A percentile compares a stretch with the other conserved stretches of the same genome.
phyloP scores from a whole-genome alignment of 1,140 invertebrate genomes.

The Bombus superbus region DNA sequence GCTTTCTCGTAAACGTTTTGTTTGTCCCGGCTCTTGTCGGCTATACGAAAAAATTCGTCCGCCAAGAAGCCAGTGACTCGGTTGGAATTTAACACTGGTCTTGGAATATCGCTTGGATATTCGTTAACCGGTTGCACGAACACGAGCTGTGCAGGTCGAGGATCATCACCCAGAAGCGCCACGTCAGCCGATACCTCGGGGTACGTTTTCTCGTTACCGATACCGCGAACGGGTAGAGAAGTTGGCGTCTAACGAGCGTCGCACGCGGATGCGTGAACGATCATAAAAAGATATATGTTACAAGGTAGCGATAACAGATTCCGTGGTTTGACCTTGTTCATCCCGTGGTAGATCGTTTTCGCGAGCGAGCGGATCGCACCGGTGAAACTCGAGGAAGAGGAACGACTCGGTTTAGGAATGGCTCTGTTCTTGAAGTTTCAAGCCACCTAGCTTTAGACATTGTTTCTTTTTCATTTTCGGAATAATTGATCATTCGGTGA shows the following conservation, averaged over 20 bases:
- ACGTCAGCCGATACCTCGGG: conserved; percentile 36
- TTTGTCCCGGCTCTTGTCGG: neutral
- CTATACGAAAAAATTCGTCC: conserved; percentile 10
- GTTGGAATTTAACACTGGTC: conserved; percentile 36
- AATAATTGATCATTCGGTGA: neutral
- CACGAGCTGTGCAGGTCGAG: neutral
- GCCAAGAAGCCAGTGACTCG: conserved; percentile 22
- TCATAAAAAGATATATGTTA: conserved; percentile 67
- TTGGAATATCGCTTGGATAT: neutral
- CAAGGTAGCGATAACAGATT: conserved; percentile 61
- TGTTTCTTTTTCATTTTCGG: neutral
- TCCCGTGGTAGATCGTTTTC: conserved; percentile 50
- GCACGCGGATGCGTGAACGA: conserved; percentile 27
- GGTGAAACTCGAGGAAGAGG: neutral
- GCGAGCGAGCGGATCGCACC: neutral
- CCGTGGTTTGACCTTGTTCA: conserved; percentile 48
- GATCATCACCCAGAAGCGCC: conserved; percentile 4
- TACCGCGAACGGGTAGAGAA: neutral
- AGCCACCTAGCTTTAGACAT: neutral
- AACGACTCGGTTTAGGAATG: neutral
- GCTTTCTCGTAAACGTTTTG: neutral
- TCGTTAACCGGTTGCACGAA: conserved; percentile 26
- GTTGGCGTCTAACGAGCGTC: conserved; percentile 39
- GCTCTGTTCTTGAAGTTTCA: neutral
- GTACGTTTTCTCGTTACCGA: conserved; percentile 54